These are phyloP conservation scores for Meta bourneti DNA, from an alignment of 2,888 invertebrate genomes.

Conservation along the genomic window DNA sequence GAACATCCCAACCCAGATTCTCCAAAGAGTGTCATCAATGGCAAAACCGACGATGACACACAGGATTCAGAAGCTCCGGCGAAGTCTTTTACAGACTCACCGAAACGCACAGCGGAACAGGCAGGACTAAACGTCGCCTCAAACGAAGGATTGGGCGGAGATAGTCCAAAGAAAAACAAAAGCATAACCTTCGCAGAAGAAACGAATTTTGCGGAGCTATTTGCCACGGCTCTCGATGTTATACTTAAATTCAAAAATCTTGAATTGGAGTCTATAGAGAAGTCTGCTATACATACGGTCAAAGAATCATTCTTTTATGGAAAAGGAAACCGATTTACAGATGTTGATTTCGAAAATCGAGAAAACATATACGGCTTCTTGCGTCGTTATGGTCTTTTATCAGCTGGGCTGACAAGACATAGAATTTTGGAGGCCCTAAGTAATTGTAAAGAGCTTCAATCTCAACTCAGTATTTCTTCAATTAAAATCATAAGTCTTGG, in stretches of 20 bases:
- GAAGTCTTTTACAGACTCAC: no score
- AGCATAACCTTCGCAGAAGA: background rate
- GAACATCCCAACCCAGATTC: background rate
- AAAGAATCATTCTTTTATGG: background rate
- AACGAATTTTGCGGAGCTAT: background rate
- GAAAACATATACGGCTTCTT: conserved; percentile 19
- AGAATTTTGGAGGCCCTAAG: background rate
- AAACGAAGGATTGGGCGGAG: no score
- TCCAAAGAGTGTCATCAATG: background rate
- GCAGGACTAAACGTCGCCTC: no score
- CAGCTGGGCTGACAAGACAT: background rate
- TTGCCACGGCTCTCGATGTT: background rate
- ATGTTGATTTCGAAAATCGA: background rate
- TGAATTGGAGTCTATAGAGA: background rate
- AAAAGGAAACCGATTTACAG: background rate
- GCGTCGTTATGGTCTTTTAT: conserved; percentile 2
- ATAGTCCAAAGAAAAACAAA: background rate
- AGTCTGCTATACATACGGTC: background rate
- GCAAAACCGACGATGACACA: background rate
- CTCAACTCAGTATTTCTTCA: background rate
- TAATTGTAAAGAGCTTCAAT: background rate
- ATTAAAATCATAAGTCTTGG: conserved; percentile 18
- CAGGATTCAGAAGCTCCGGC: background rate
- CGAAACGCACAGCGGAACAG: no score
- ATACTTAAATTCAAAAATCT: background rate